A percentile compares a stretch with the other conserved stretches of the same genome.
Evolutionary conservation across 2,797 vertebrate species (phyloP).

Genomic region (Sus cebifrons): DNA sequence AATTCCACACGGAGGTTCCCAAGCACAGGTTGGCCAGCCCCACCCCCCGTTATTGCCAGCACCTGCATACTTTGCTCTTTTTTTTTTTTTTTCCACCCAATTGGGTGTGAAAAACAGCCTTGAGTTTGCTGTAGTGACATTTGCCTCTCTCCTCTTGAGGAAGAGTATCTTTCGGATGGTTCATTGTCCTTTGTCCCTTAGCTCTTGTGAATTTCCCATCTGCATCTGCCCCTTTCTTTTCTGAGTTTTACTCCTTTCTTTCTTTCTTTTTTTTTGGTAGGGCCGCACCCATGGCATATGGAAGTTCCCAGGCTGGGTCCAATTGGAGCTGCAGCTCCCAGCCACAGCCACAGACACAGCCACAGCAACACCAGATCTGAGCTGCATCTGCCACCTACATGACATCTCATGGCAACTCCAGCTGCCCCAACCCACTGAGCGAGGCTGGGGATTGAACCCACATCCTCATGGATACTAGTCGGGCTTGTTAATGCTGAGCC

Average conservation of each 20-base stretch:
- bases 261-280: too few relatives aligned
- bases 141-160: background rate
- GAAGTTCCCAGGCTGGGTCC: too few relatives aligned
- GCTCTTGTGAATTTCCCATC: background rate
- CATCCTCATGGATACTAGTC: too few relatives aligned
- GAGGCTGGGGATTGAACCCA: too few relatives aligned
- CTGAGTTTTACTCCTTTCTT: background rate
- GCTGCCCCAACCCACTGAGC: too few relatives aligned
- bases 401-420: too few relatives aligned
- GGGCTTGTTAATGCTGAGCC: too few relatives aligned
- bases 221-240: background rate
- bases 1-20: background rate
- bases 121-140: background rate
- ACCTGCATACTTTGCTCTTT: background rate
- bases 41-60: background rate
- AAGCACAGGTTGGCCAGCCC: accelerated
- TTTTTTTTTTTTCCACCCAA: background rate
- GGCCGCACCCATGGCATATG: too few relatives aligned
- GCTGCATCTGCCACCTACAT: too few relatives aligned
- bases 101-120: background rate
- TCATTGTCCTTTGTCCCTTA: background rate
- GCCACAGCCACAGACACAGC: too few relatives aligned
- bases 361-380: too few relatives aligned
- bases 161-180: background rate
- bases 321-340: too few relatives aligned